Conservation (phyloP, 2,113 vertebrate genomes). For the Alosa alosa region DNA sequence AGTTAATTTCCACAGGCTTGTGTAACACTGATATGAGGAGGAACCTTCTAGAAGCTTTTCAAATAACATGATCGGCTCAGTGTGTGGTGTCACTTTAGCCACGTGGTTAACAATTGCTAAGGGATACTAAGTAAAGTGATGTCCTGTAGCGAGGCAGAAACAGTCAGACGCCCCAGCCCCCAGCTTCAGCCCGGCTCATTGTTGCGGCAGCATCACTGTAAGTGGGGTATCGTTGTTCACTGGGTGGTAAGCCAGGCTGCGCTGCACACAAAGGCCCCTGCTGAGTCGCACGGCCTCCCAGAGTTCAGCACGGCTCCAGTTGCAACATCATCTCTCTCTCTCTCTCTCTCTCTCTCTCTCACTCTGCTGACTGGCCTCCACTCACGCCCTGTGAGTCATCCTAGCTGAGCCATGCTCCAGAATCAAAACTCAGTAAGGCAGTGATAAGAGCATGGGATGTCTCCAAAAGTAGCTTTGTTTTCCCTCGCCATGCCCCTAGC, state of each 20-base stretch:
- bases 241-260: not conserved
- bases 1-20: not conserved
- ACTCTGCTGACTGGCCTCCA: constrained; percentile 22
- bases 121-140: not conserved
- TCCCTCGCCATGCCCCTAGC: not conserved
- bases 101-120: not conserved
- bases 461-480: not conserved
- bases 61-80: not conserved
- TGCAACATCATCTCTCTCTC: not conserved
- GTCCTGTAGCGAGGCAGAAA: not conserved
- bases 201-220: constrained; percentile 14
- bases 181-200: not conserved
- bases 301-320: constrained; percentile 13
- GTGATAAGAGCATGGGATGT: not conserved
- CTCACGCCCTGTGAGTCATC: constrained; percentile 36
- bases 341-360: constrained; percentile 5
- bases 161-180: not conserved
- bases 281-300: constrained; percentile 14
- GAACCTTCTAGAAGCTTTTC: not conserved
- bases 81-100: not conserved
- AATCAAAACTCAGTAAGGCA: not conserved
- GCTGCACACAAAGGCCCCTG: constrained; percentile 25
- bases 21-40: not conserved
- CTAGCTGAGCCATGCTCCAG: not conserved
- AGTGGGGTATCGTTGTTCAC: not conserved